A percentile compares a stretch with the other conserved stretches of the same genome.
Evolutionary conservation across 2,888 invertebrate species (phyloP).

Genomic region (Acronicta leporina): DNA sequence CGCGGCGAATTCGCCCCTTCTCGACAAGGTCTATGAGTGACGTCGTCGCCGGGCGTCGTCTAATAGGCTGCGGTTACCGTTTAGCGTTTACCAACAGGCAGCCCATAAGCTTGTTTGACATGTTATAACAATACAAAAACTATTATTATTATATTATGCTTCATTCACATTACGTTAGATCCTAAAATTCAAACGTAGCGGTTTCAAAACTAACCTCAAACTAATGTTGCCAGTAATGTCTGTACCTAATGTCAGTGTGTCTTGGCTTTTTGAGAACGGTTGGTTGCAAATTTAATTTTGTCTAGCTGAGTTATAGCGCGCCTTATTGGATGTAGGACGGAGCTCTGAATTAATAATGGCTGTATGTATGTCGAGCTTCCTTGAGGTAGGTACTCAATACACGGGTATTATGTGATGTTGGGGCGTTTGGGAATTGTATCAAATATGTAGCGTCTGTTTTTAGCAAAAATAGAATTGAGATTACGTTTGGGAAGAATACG

Average conservation of each 20-base stretch:
- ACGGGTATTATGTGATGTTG: conserved; percentile 18
- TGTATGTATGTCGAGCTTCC: conserved; percentile 31
- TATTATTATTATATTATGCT: too few relatives aligned
- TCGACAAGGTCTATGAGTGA: too few relatives aligned
- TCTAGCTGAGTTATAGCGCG: conserved; percentile 56
- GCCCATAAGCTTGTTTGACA: too few relatives aligned
- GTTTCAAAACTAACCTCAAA: too few relatives aligned
- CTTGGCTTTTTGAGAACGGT: conserved; percentile 51
- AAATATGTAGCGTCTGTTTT: background rate
- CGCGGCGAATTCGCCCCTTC: too few relatives aligned
- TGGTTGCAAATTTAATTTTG: conserved; percentile 62
- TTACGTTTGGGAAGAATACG: too few relatives aligned
- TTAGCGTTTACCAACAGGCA: too few relatives aligned
- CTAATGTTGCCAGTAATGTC: background rate
- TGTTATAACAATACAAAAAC: too few relatives aligned
- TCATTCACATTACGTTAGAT: too few relatives aligned
- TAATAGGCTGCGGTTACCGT: too few relatives aligned
- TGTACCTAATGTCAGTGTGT: background rate
- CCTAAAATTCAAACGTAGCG: too few relatives aligned
- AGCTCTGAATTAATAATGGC: conserved; percentile 52
- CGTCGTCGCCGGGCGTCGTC: too few relatives aligned
- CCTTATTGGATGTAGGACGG: conserved; percentile 53
- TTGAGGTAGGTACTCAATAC: conserved; percentile 43
- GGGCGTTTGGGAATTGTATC: conserved; percentile 26
- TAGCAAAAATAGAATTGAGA: background rate